Conservation (phyloP, 2,888 invertebrate genomes). For the Chaitophorus viminalis region DNA sequence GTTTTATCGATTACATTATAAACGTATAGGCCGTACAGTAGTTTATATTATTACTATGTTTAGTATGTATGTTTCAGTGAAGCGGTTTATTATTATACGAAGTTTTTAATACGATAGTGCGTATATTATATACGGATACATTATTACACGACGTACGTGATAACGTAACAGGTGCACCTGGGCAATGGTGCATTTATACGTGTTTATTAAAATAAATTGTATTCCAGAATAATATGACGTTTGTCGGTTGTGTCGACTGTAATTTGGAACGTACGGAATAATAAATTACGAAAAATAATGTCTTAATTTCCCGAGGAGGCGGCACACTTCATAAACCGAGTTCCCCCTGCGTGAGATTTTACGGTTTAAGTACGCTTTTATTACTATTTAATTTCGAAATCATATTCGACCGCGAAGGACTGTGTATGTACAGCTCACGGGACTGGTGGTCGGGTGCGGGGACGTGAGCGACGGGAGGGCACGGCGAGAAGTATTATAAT, state of each 20-base stretch:
- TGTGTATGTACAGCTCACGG: neutral
- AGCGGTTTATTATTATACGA: neutral
- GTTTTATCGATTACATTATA: neutral
- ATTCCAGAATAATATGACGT: slow-evolving; percentile 41
- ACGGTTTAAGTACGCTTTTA: slow-evolving; percentile 51
- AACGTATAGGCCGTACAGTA: too few relatives aligned
- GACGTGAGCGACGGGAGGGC: neutral
- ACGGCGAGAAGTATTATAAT: neutral
- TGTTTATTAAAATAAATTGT: slow-evolving; percentile 49
- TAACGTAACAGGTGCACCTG: slow-evolving; percentile 47
- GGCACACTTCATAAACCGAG: slow-evolving; percentile 31
- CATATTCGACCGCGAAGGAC: neutral
- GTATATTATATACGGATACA: neutral
- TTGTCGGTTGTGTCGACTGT: slow-evolving; percentile 28
- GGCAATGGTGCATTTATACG: neutral
- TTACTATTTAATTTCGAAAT: slow-evolving; percentile 49
- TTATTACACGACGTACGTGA: neutral
- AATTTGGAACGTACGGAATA: slow-evolving; percentile 35
- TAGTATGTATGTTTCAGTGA: neutral
- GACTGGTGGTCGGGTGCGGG: neutral
- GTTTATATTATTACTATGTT: neutral
- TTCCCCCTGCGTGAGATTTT: slow-evolving; percentile 55
- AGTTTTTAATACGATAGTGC: neutral
- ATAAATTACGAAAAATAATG: slow-evolving; percentile 56
- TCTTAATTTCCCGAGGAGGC: slow-evolving; percentile 51